These are phyloP conservation scores for Phaedon cochleariae DNA, from an alignment of 2,888 invertebrate genomes.

Conservation along the genomic window DNA sequence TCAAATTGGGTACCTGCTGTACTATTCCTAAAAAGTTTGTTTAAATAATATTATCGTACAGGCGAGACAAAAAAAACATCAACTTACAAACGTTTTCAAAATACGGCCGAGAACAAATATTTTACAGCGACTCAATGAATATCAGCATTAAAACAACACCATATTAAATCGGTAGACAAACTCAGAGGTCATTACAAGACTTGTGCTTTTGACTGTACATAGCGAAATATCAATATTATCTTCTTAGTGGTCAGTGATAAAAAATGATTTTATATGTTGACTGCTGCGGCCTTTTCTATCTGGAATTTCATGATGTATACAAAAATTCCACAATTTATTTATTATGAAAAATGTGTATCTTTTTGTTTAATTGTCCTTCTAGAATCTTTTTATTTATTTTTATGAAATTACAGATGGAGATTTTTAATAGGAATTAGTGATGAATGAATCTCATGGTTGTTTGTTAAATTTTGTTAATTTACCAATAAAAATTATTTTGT, in stretches of 20 bases:
- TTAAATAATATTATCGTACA: too few species aligned
- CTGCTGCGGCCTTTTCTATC: background rate
- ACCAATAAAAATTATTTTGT: slow-evolving; percentile 18
- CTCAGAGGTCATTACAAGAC: too few species aligned
- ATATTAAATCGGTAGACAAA: too few species aligned
- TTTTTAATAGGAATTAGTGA: slow-evolving; percentile 1
- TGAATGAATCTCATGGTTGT: slow-evolving; percentile 14
- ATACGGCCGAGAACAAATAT: background rate
- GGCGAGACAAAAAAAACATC: background rate
- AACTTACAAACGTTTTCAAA: background rate
- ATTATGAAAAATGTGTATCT: background rate
- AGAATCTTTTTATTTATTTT: slow-evolving; percentile 11
- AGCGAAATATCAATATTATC: too few species aligned
- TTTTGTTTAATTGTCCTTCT: background rate
- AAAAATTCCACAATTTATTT: background rate
- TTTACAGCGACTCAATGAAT: too few species aligned
- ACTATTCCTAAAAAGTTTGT: too few species aligned
- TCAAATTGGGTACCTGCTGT: too few species aligned
- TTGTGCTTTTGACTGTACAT: too few species aligned
- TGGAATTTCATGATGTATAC: background rate
- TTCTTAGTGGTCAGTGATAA: background rate
- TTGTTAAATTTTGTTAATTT: slow-evolving; percentile 16
- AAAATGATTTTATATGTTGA: background rate
- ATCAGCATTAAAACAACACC: too few species aligned
- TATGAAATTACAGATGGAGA: slow-evolving; percentile 8